Base-by-base conservation (phyloP, 2,888 invertebrate genomes). In the Drosophila lutescens region DNA sequence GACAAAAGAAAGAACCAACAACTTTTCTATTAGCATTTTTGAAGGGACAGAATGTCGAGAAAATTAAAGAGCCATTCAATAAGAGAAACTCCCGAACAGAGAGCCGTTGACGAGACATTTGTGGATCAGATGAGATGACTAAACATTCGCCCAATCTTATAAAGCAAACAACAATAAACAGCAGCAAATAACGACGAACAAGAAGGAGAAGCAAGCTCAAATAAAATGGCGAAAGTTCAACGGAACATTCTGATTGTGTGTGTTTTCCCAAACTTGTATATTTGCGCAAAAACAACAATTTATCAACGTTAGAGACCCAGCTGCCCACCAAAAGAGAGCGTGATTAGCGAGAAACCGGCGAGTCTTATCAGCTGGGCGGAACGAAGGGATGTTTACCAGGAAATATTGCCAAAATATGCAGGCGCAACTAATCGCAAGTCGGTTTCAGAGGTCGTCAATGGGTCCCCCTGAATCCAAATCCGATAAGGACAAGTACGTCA, bases 101-200 rank as follows among this genome's bases (percentile, higher is more conserved):
- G 34, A 54, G 17, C 12, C 30, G 5, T 41, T 20, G 20, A 9
- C 12, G 43, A 15, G 54, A 50, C 43, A 54, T 51, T 60, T 57
- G 5, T 40, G 34, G 61, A 60, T 59, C 59, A 15, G 70, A 77
- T 82, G 83, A 9, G 70, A 77, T 82, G 83, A 79, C 76, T 79
- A 74, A 77, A 41, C 53, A 38, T n/a, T 20, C 40, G 40, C 23
- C 10, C 54, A 67, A 70, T 43, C 57, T 26, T 38, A 30, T 34
- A 20, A 53, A 59, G 55, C 38, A 32, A 50, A 41, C n/a, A 43
- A 44, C 34, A 62, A 55, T 40, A 50, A 36, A 38, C 43, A 47
- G 13, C 53, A 53, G 46, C 46, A 69, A 58, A 30, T 26, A 12
- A 40, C n/a, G 36, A 55, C 13, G 34, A 44, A 26, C 26, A 26